Base-by-base conservation (phyloP, 2,113 vertebrate genomes). In the Hippocampus comes region DNA sequence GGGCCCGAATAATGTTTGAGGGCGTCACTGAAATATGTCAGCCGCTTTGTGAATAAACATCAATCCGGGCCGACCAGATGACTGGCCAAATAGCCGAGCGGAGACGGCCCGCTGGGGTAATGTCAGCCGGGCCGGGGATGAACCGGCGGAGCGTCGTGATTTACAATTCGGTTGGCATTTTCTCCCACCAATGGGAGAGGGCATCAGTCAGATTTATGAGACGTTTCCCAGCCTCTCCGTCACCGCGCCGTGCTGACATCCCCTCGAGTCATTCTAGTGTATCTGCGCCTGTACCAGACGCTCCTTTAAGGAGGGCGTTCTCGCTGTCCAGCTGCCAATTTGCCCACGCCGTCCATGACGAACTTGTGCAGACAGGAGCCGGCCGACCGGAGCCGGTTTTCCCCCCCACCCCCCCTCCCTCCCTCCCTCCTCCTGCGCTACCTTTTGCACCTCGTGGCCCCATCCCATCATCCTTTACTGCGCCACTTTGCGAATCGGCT, bases 171-270 rank as follows among this genome's bases (percentile, higher is more conserved):
- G 91, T 88, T 93, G 91, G 89, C 89, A 91, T 93, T 93, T 91
- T 79, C 86, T 82, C 89, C 84, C 63, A 78, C 84, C 84, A 76
- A 73, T 72, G 76, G 82, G 85, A 81, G 77, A 84, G 85, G 87
- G 87, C 83, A 91, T 92, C 92, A 91, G 82, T 93, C 93, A 92
- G 89, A 88, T 93, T 90, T 90, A 92, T 91, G 90, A 91, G 91
- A 92, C 88, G 90, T 89, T 86, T 86, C 84, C 74, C 80, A 10
- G 83, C 85, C 64, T 76, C 75, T 83, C 67, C 63, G 63, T 67
- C 83, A 91, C 83, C 64, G 76, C 75, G 80, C 68, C 68, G 42
- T 59, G 67, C 83, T 92, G 92, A 92, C 89, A 93, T 89, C 84
- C 90, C 91, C 89, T 90, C 83, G 78, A 89, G 91, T 92, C 87